Evolutionary conservation across 92 coral and sea anemone genomes (phyloP).

Genomic region (Porites rus): DNA sequence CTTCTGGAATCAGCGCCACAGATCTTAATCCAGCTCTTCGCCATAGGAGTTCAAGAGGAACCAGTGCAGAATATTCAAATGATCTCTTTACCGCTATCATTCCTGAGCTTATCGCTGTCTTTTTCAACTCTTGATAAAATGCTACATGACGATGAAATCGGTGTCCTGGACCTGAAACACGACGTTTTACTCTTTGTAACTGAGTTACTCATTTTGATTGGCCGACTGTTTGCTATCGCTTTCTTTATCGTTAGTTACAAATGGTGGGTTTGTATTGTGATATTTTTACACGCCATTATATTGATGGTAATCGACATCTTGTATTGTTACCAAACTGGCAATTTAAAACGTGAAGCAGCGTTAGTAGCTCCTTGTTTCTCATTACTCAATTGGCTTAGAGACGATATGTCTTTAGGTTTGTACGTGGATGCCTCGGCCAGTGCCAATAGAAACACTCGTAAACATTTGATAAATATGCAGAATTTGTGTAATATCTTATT

Average conservation of each 20-base stretch:
- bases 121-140: slow-evolving; percentile 10
- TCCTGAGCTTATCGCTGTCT: slow-evolving; percentile 42
- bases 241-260: slow-evolving; percentile 26
- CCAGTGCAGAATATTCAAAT: slow-evolving; percentile 61
- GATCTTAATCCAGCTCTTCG: slow-evolving; percentile 68
- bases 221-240: slow-evolving; percentile 34
- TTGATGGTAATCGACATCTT: neutral
- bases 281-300: slow-evolving; percentile 20
- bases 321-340: neutral
- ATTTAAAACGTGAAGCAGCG: neutral
- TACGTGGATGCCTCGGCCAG: slow-evolving; percentile 10
- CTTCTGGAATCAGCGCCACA: slow-evolving; percentile 68
- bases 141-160: neutral
- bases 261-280: slow-evolving; percentile 44
- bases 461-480: slow-evolving; percentile 4
- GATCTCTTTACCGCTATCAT: slow-evolving; percentile 54
- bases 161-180: slow-evolving; percentile 11
- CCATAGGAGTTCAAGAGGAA: slow-evolving; percentile 48
- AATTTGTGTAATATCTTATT: neutral
- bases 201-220: slow-evolving; percentile 12
- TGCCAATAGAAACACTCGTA: slow-evolving; percentile 8
- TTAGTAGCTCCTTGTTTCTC: neutral
- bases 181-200: neutral
- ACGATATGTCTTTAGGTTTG: slow-evolving; percentile 21
- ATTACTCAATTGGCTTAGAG: slow-evolving; percentile 25